These are phyloP conservation scores for Zaprionus lineosus DNA, from an alignment of 2,888 invertebrate genomes.

Conservation along the genomic window DNA sequence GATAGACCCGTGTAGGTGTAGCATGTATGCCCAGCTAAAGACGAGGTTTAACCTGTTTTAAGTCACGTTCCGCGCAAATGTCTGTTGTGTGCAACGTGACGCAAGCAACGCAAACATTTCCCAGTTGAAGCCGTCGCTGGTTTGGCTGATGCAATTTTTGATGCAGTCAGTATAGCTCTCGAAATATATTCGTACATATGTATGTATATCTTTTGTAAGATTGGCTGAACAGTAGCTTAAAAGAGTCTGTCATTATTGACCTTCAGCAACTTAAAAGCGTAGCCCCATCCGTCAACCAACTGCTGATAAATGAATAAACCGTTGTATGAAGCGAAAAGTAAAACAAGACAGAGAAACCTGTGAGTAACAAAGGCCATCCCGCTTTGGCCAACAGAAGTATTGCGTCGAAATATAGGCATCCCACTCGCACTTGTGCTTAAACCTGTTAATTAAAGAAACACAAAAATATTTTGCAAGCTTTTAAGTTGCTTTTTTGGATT, in stretches of 20 bases:
- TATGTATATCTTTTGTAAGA: constrained; percentile 9
- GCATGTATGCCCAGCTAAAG: not conserved
- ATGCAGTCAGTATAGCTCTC: constrained; percentile 16
- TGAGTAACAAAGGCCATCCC: constrained; percentile 32
- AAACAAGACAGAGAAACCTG: constrained; percentile 6
- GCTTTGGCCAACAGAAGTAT: constrained; percentile 25
- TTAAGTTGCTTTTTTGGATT: constrained; percentile 34
- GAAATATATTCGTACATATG: too few species aligned
- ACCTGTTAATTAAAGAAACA: constrained; percentile 25
- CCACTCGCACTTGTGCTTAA: constrained; percentile 21
- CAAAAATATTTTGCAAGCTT: constrained; percentile 42
- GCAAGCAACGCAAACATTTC: constrained; percentile 28
- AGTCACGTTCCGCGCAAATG: constrained; percentile 5
- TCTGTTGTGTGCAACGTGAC: constrained; percentile 18
- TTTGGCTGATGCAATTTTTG: constrained; percentile 17
- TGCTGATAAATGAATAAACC: constrained; percentile 52
- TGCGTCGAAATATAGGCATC: constrained; percentile 18
- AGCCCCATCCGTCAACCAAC: constrained; percentile 43
- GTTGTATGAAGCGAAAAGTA: constrained; percentile 30
- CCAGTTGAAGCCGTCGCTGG: constrained; percentile 9
- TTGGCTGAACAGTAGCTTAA: constrained; percentile 32
- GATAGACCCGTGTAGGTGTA: not conserved
- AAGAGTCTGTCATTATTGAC: constrained; percentile 55
- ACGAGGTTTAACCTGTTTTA: constrained; percentile 19
- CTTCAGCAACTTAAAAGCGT: constrained; percentile 50